Base-by-base conservation (phyloP, 2,113 vertebrate species). In the Macaca mulatta region DNA sequence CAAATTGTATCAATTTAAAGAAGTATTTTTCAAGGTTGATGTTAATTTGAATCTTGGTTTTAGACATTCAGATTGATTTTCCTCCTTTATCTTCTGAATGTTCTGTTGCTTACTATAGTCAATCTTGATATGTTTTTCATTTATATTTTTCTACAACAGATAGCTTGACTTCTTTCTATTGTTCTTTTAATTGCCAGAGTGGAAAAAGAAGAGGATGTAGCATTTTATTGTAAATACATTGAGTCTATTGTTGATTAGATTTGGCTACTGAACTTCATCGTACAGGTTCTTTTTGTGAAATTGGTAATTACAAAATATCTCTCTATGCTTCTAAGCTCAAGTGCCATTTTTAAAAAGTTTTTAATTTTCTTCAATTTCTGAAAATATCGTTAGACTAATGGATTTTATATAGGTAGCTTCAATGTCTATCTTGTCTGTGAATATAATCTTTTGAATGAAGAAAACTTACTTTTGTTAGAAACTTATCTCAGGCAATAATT, bases 61-160 rank as follows among this genome's bases (percentile, higher is more conserved):
- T 84, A 83, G 95, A 91, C 48, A 92, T 93, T 96, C 43, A 70
- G 50, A 96, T 84, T 96, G 79, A 94, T 94, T 16, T 25, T 91
- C 48, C 40, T 70, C 16, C 17, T 64, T 96, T 95, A 81, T 84
- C 75, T 96, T 89, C 70, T 96, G 50, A 84, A 94, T 90, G 72
- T 77, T 96, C 57, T 89, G 9, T 69, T 97, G 81, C 57, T 11
- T 80, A 16, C 70, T 96, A 10, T 52, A 90, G 84, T 86, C 52
- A 67, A 4, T 97, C 55, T 95, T 93, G 17, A 61, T 92, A 89
- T 40, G 88, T 87, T 93, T 38, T 67, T 84, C n/a, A 86, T 96
- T 96, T 97, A 80, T 59, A 96, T 88, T 96, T 95, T 97, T 25
- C 23, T 90, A 12, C 25, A 93, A 43, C 14, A 92, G 77, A 25